phyloP scores from a whole-genome alignment of 2,113 vertebrate genomes.

The Scomber japonicus region DNA sequence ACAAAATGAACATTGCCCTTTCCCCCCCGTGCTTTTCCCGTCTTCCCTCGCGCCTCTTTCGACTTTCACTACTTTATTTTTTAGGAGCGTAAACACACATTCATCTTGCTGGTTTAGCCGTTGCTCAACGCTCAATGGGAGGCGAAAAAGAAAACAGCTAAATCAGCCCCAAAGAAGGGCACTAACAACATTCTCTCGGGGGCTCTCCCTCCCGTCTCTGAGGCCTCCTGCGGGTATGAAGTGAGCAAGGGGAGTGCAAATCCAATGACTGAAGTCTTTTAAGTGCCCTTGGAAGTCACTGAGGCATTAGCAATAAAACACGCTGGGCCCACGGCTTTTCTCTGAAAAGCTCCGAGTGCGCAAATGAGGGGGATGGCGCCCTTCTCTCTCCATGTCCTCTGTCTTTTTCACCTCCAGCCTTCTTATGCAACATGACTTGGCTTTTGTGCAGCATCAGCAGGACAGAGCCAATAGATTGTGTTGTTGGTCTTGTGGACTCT shows the following conservation, averaged over 20 bases:
- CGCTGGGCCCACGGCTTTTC: conserved; percentile 59
- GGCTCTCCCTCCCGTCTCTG: conserved; percentile 37
- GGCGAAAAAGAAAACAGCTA: conserved; percentile 70
- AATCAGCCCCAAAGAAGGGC: conserved; percentile 74
- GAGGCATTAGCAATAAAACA: conserved; percentile 83
- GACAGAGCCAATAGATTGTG: conserved; percentile 32
- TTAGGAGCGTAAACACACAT: conserved; percentile 75
- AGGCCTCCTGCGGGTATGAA: conserved; percentile 69
- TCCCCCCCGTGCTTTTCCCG: background rate
- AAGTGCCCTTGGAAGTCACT: conserved; percentile 75
- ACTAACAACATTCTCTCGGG: conserved; percentile 54
- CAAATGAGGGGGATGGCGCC: conserved; percentile 70
- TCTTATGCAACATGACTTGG: conserved; percentile 52
- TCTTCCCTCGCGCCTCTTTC: conserved; percentile 13
- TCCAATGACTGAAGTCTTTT: conserved; percentile 72
- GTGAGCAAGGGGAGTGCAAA: conserved; percentile 71
- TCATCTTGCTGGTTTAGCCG: conserved; percentile 66
- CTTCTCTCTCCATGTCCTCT: conserved; percentile 55
- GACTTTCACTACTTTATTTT: conserved; percentile 44
- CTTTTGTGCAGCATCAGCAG: conserved; percentile 58
- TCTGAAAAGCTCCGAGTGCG: conserved; percentile 61
- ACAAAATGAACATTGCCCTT: conserved; percentile 62
- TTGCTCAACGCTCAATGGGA: conserved; percentile 59
- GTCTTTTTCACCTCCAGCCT: conserved; percentile 42
- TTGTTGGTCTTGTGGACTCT: conserved; percentile 51